Evolutionary conservation across 2,113 vertebrate genomes (phyloP), one percentile per base, ranked within the genome.

Genomic region (Perca fluviatilis): DNA sequence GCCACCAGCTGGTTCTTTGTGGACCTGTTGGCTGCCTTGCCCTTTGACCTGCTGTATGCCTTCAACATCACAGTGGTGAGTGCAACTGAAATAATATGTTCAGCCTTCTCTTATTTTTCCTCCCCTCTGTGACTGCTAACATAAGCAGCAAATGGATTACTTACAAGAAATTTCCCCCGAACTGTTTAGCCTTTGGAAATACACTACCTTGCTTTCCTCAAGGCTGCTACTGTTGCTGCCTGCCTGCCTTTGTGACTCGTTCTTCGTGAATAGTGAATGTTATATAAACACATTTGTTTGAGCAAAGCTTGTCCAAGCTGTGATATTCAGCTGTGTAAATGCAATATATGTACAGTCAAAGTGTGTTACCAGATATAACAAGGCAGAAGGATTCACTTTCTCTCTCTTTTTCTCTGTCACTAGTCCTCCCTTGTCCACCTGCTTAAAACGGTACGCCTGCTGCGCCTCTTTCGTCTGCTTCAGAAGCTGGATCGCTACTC

Each of bases 401-500:
- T 72, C 12, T 57, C 3, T 51, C 23, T 21, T 2, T 40, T 50
- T n/a, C 40, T 19, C 1, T 18, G 2, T 74, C 16, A 19, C 27
- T 43, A 96, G 96, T 97, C 96, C 27, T 96, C 96, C 0, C 88
- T 96, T 88, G 96, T 97, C 72, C 96, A 96, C 93, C 92, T 98
- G 87, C 92, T 97, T 76, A 98, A 97, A 95, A 98, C 97, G 0
- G 95, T 97, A 36, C 95, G 97, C 21, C 93, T 98, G 80, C 94
- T 97, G 68, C 95, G 97, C 16, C 95, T 98, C 77, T 94, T 98
- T 80, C 95, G 97, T 13, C 94, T 98, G 76, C 95, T 98, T 43
- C 97, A 98, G 94, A 98, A 97, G 90, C 92, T 98, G 89, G 97
- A 98, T 75, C 96, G 97, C 10, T 98, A 98, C 94, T 98, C 97